Percentiles rank a stretch among this genome's conserved stretches.
Evolutionary conservation across 2,797 vertebrate species (phyloP).

Genomic region (Scleropages formosus): DNA sequence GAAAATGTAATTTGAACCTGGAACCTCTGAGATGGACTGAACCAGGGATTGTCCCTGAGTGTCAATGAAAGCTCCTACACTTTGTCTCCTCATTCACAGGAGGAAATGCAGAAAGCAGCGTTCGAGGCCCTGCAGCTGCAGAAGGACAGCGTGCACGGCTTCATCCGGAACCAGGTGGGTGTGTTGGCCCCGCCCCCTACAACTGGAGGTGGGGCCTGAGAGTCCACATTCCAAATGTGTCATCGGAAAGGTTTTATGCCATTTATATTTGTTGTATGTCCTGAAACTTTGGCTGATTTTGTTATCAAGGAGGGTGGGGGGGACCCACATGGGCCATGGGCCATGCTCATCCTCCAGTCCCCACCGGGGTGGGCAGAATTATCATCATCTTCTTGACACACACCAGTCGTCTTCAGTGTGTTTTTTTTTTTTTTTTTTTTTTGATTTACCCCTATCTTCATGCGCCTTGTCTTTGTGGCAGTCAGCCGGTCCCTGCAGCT

Average conservation of each 20-base stretch:
- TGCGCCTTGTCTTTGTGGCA: neutral
- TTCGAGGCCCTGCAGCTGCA: conserved; percentile 93
- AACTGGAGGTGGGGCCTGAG: neutral
- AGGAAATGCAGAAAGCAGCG: conserved; percentile 90
- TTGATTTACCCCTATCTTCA: neutral
- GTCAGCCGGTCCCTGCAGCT: conserved; percentile 8
- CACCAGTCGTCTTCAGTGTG: neutral
- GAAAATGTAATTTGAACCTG: too few species aligned
- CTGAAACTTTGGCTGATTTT: neutral
- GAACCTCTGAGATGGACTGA: neutral
- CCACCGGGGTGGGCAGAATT: neutral
- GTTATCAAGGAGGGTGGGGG: neutral
- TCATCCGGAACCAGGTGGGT: conserved; percentile 86
- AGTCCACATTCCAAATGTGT: neutral
- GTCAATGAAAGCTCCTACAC: conserved; percentile 2
- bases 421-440: conserved; percentile 4
- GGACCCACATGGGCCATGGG: neutral
- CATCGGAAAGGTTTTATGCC: neutral
- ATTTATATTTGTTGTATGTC: too few species aligned
- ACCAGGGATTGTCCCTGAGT: neutral
- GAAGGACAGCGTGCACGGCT: conserved; percentile 83
- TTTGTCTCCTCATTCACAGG: conserved; percentile 62
- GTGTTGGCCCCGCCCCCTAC: neutral
- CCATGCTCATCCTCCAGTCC: conserved; percentile 26
- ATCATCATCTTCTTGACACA: conserved; percentile 21